Percentiles rank a stretch among this genome's conserved stretches.
Evolutionary conservation across 2,797 vertebrate genomes (phyloP).

Genomic region (Cirrhinus molitorella): DNA sequence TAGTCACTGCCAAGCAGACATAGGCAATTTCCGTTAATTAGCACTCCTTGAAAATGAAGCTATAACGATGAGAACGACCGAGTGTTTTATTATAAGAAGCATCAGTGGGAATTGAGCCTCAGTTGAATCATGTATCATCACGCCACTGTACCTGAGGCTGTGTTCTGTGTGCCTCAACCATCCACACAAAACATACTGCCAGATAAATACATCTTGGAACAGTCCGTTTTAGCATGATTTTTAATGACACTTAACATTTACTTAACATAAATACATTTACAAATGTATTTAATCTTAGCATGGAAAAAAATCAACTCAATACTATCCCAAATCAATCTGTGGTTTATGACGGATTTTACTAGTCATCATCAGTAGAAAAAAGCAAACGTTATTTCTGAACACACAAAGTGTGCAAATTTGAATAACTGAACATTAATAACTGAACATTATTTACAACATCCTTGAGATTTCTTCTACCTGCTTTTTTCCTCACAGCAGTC

Average conservation of each 20-base stretch:
- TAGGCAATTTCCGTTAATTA: conserved; percentile 58
- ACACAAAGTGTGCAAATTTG: not conserved
- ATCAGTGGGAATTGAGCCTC: conserved; percentile 21
- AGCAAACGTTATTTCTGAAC: not conserved
- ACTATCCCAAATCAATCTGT: not conserved
- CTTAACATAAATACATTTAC: conserved; percentile 1
- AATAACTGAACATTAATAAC: not conserved
- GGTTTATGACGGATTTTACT: not conserved
- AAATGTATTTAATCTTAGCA: not conserved
- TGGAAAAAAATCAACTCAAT: not conserved
- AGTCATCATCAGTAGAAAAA: not conserved
- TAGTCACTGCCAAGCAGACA: conserved; percentile 36
- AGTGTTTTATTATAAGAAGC: conserved; percentile 37
- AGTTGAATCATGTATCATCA: conserved; percentile 1
- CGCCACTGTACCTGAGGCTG: not conserved
- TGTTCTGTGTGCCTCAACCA: not conserved
- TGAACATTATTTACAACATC: not conserved
- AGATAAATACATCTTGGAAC: not conserved
- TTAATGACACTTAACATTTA: not conserved
- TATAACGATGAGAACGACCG: conserved; percentile 31
- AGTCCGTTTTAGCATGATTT: not conserved
- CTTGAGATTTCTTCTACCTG: not conserved
- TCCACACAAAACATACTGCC: not conserved
- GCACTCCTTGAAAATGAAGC: conserved; percentile 50
- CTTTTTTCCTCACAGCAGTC: not conserved